These are phyloP conservation scores for Achatina immaculata DNA, from an alignment of 1,140 invertebrate species.

Conservation along the genomic window DNA sequence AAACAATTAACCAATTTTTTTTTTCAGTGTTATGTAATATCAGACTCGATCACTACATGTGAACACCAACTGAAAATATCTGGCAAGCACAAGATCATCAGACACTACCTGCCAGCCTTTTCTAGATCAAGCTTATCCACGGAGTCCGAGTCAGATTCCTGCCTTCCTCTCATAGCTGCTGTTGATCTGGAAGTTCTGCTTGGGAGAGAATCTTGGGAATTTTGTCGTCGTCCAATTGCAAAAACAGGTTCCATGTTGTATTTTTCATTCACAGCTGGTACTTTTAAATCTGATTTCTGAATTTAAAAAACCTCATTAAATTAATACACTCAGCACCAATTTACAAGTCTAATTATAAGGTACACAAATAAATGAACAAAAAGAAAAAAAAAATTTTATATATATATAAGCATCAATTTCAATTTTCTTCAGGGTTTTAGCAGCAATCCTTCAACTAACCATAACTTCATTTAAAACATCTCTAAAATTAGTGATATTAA, in stretches of 20 bases:
- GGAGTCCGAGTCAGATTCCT: neutral
- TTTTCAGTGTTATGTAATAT: too few species aligned
- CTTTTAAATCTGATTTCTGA: constrained; percentile 25
- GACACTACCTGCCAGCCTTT: constrained; percentile 19
- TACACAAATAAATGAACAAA: neutral
- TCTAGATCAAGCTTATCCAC: constrained; percentile 16
- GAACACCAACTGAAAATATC: too few species aligned
- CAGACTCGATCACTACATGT: too few species aligned
- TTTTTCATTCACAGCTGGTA: neutral
- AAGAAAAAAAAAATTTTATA: constrained; percentile 3
- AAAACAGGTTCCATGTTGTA: neutral
- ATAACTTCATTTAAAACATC: too few species aligned
- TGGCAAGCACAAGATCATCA: too few species aligned
- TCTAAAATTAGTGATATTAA: too few species aligned
- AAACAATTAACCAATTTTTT: too few species aligned
- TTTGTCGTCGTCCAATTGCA: neutral
- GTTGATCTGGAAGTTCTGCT: constrained; percentile 17
- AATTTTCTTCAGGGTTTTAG: too few species aligned
- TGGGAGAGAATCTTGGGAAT: constrained; percentile 23
- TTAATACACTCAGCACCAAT: neutral
- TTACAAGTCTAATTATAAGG: neutral
- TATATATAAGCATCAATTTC: too few species aligned
- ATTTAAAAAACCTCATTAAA: neutral
- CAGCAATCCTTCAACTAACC: too few species aligned
- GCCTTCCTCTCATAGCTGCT: neutral